Evolutionary conservation across 2,797 vertebrate species (phyloP).

Genomic region (Varecia variegata): DNA sequence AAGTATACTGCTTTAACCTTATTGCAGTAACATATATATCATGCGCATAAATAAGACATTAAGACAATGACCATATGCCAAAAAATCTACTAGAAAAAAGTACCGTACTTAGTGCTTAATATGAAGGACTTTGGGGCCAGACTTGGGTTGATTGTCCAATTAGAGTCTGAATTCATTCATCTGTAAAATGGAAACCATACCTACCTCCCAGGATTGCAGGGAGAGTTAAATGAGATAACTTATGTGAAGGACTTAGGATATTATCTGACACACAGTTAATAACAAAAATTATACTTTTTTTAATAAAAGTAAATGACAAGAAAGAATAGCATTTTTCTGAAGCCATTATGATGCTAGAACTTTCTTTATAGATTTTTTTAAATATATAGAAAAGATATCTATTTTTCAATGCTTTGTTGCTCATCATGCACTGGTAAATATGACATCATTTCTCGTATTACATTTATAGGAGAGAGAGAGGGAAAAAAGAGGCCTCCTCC

Average conservation of each 20-base stretch:
- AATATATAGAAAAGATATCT: neutral
- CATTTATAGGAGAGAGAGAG: neutral
- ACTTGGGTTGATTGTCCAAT: neutral
- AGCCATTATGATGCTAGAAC: constrained; percentile 32
- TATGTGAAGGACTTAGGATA: neutral
- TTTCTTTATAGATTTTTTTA: constrained; percentile 3
- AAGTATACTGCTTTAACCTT: neutral
- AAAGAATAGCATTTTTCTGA: neutral
- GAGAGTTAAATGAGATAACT: neutral
- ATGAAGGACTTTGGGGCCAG: neutral
- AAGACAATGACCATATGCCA: neutral
- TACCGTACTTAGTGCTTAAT: neutral
- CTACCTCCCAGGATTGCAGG: neutral
- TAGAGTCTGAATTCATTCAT: neutral
- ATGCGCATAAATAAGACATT: neutral
- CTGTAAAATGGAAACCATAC: neutral
- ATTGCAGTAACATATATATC: neutral
- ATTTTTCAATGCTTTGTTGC: neutral
- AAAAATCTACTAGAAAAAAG: neutral
- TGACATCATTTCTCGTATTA: constrained; percentile 37
- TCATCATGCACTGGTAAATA: constrained; percentile 16
- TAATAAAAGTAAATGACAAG: constrained; percentile 37
- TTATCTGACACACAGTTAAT: neutral
- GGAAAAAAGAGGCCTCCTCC: neutral
- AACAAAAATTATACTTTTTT: neutral